phyloP scores from a whole-genome alignment of 30 jellyfish, hydroid and myxozoan genomes.

The Chironex yamaguchii region DNA sequence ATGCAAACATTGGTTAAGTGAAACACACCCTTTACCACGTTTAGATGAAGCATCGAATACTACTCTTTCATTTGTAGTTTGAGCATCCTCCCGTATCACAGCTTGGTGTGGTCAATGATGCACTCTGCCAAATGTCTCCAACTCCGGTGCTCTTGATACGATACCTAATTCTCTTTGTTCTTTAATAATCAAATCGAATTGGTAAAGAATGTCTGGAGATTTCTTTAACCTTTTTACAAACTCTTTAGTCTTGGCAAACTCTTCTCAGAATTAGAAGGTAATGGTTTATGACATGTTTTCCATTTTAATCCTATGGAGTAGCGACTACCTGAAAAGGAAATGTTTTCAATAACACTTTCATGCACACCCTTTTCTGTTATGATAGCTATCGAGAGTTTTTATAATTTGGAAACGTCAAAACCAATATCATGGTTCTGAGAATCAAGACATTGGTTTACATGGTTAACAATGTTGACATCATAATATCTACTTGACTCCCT shows the following conservation, averaged over 20 bases:
- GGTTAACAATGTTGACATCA: neutral
- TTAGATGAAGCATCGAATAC: neutral
- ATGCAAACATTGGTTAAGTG: neutral
- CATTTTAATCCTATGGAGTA: neutral
- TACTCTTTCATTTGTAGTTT: neutral
- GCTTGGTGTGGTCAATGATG: neutral
- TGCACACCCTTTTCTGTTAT: neutral
- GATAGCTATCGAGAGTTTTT: neutral
- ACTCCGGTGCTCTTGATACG: neutral
- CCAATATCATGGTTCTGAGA: neutral
- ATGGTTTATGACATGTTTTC: neutral
- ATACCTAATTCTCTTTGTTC: neutral
- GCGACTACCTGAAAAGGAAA: neutral
- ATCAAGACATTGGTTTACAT: neutral
- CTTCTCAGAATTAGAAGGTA: neutral
- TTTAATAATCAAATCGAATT: neutral
- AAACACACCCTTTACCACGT: neutral
- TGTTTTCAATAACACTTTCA: neutral
- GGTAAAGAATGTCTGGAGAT: neutral
- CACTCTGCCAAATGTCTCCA: neutral
- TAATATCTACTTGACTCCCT: neutral
- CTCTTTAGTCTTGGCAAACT: neutral
- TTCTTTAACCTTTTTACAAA: neutral
- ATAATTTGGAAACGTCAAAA: neutral
- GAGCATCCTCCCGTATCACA: constrained; percentile 1